Percentiles rank a stretch among this genome's conserved stretches.
These are phyloP conservation scores for Monopterus albus DNA, from an alignment of 2,113 vertebrate genomes.

Conservation along the genomic window DNA sequence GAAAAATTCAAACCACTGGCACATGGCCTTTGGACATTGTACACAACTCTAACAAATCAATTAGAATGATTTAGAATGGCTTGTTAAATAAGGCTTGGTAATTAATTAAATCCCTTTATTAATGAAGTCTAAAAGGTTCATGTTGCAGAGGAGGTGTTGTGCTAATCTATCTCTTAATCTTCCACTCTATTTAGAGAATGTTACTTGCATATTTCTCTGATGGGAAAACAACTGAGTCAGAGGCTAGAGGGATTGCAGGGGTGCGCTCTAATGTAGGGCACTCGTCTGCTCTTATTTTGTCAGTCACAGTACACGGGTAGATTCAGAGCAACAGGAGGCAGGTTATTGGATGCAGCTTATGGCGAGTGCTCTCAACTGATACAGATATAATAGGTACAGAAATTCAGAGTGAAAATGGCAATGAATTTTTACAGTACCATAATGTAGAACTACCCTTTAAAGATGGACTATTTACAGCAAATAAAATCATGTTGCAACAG, in stretches of 20 bases:
- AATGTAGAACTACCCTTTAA: too few relatives aligned
- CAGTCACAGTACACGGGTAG: slow-evolving; percentile 1
- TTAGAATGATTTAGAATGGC: slow-evolving; percentile 30
- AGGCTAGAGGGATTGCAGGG: neutral
- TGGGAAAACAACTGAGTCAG: slow-evolving; percentile 2
- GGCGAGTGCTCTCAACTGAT: neutral
- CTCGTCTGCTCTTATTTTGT: slow-evolving; percentile 28
- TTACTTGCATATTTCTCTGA: slow-evolving; percentile 26
- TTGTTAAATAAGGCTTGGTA: slow-evolving; percentile 47
- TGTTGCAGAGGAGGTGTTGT: slow-evolving; percentile 29
- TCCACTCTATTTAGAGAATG: slow-evolving; percentile 56
- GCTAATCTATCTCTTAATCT: slow-evolving; percentile 60
- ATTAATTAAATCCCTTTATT: slow-evolving; percentile 61
- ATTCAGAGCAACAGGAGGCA: neutral
- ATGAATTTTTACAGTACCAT: neutral
- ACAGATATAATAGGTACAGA: neutral
- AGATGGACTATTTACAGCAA: too few relatives aligned
- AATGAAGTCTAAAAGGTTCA: slow-evolving; percentile 49
- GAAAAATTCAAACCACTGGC: neutral
- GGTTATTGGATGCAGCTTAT: neutral
- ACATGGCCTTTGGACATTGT: neutral
- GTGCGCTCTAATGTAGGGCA: slow-evolving; percentile 24
- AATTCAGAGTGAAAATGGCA: neutral
- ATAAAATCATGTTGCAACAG: too few relatives aligned
- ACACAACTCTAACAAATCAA: slow-evolving; percentile 14